Base-by-base conservation (phyloP, 2,888 invertebrate species). In the Andrena trimmerana region DNA sequence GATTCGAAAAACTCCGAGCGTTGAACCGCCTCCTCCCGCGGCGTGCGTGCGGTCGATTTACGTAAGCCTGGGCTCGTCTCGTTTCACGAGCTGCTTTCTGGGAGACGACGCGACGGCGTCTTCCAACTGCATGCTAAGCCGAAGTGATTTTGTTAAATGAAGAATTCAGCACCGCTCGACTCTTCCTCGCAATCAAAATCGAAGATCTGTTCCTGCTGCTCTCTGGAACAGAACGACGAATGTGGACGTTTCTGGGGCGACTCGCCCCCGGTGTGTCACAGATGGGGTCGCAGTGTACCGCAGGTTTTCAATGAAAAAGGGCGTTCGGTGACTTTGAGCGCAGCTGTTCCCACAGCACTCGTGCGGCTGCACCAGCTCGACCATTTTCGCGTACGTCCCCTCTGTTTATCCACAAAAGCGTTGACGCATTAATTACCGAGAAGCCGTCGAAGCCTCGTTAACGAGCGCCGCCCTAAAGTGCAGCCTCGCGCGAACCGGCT, bases 391-490 rank as follows among this genome's bases (percentile, higher is more conserved):
- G 31, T 6, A 66, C 24, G 60, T 29, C 29, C 60, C 42, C 54
- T 60, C 73, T 13, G 31, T 13, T 27, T 4, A 57, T 29, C 20
- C 24, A 54, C 48, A 48, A 76, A 67, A 69, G 33, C 33, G 31
- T 0, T 36, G 57, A 68, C 63, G 62, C 36, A 59, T 59, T 59
- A 76, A 69, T 79, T 79, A 79, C 76, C 77, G 76, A 75, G 33
- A 75, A 79, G 24, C 78, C 60, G 78, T 78, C 71, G 59, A 13
- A 42, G 63, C 57, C 62, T 76, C 77, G 76, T 79, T 76, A 79
- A 57, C 66, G 29, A 59, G 36, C 77, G n/a, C 27, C 31, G 16
- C 50, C 54, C 29, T 57, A 29, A 75, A 75, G 54, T 63, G 62
- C 36, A 20, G 7, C n/a, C 65, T 24, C 24, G 54, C 54, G 42